A percentile compares a stretch with the other conserved stretches of the same genome.
These are phyloP conservation scores for Scleropages formosus DNA, from an alignment of 2,797 vertebrate species.

Conservation along the genomic window DNA sequence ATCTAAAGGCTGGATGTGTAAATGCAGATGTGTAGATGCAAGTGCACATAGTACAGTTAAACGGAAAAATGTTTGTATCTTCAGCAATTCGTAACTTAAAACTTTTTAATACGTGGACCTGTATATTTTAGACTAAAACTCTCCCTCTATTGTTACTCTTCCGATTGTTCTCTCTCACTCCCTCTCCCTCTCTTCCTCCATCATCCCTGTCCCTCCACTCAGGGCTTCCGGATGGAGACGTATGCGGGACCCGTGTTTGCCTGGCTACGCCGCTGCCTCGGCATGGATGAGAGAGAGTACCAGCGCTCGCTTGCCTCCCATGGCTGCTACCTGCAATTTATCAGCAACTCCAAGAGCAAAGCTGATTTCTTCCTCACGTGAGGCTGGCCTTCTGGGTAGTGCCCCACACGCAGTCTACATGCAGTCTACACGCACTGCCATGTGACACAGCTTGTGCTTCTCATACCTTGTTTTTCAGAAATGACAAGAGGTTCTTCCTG, in stretches of 20 bases:
- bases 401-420: background rate
- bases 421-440: background rate
- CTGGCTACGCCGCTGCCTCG: slow-evolving; percentile 58
- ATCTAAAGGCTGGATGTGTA: no score
- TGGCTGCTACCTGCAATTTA: slow-evolving; percentile 69
- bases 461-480: slow-evolving; percentile 48
- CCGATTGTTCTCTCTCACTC: no score
- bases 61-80: no score
- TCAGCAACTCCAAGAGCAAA: slow-evolving; percentile 79
- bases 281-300: slow-evolving; percentile 66
- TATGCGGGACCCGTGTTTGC: slow-evolving; percentile 58
- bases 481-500: slow-evolving; percentile 77
- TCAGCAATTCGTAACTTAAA: no score
- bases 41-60: no score
- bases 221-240: slow-evolving; percentile 72
- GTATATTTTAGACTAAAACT: no score
- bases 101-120: background rate
- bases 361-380: slow-evolving; percentile 79
- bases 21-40: no score
- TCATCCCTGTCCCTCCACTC: background rate
- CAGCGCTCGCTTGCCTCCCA: slow-evolving; percentile 60
- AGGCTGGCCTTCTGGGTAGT: slow-evolving; percentile 37
- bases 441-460: background rate
- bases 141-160: no score
- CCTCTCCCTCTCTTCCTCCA: background rate